Percentiles rank a stretch among this genome's conserved stretches.
Conservation (phyloP, 2,113 vertebrate genomes). For the Gallinago paraguaiae region DNA sequence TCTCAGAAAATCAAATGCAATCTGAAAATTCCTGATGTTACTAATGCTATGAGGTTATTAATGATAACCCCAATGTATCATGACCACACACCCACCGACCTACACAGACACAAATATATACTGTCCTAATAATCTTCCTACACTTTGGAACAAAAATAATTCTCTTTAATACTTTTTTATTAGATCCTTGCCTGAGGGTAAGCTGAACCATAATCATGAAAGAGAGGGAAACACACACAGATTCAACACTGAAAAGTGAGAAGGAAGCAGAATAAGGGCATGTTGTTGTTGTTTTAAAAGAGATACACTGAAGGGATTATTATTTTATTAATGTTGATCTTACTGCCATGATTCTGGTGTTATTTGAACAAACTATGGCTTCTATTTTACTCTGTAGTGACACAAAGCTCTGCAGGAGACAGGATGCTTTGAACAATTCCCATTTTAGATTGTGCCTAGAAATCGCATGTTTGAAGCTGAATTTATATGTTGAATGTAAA, state of each 20-base stretch:
- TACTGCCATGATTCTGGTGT: not conserved
- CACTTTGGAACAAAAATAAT: not conserved
- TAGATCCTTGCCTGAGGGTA: not conserved
- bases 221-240: not conserved
- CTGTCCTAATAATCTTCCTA: not conserved
- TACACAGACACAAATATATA: not conserved
- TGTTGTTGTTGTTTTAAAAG: not conserved
- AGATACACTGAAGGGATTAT: slow-evolving; percentile 7
- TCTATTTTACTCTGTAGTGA: not conserved
- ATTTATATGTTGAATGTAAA: slow-evolving; percentile 35
- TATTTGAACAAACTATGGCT: slow-evolving; percentile 42
- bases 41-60: not conserved
- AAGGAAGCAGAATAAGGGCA: not conserved
- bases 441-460: not conserved
- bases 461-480: slow-evolving; percentile 54
- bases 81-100: not conserved
- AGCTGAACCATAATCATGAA: not conserved
- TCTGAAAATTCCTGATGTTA: not conserved
- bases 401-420: slow-evolving; percentile 33
- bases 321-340: slow-evolving; percentile 54
- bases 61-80: not conserved
- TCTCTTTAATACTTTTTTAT: not conserved
- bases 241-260: not conserved
- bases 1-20: not conserved
- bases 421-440: slow-evolving; percentile 32